phyloP scores from a whole-genome alignment of 1,140 invertebrate genomes.

The Melitaea cinxia region DNA sequence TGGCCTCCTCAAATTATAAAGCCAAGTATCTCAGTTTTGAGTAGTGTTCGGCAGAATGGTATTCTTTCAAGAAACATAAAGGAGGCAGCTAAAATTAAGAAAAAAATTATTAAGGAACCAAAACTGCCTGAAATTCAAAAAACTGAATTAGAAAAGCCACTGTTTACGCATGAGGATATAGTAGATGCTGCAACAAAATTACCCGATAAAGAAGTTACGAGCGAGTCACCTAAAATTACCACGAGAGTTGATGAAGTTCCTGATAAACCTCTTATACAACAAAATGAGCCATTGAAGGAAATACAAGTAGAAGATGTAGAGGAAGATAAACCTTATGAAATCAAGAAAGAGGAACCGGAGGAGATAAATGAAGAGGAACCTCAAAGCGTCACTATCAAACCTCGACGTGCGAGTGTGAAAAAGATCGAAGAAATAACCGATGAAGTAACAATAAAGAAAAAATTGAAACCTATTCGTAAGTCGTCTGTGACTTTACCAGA shows the following conservation, averaged over 20 bases:
- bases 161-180: constrained; percentile 74
- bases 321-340: background rate
- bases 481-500: constrained; percentile 85
- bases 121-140: constrained; percentile 75
- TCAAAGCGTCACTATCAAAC: constrained; percentile 83
- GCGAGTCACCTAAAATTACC: constrained; percentile 19
- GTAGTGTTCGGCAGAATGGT: constrained; percentile 83
- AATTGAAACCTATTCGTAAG: constrained; percentile 85
- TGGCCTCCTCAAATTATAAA: constrained; percentile 83
- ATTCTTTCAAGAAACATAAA: constrained; percentile 86
- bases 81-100: constrained; percentile 85
- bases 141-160: constrained; percentile 73
- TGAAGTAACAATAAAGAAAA: constrained; percentile 87
- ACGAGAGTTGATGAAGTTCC: background rate
- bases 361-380: constrained; percentile 58
- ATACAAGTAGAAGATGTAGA: background rate
- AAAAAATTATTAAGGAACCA: constrained; percentile 70
- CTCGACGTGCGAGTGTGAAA: constrained; percentile 73
- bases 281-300: background rate
- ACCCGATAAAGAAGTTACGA: constrained; percentile 27
- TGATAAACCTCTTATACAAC: background rate
- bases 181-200: constrained; percentile 36
- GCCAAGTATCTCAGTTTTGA: constrained; percentile 79
- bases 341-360: constrained; percentile 15
- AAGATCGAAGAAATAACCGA: constrained; percentile 86